A percentile compares a stretch with the other conserved stretches of the same genome.
Conservation (phyloP, 2,888 invertebrate genomes). For the Limnephilus auricula region DNA sequence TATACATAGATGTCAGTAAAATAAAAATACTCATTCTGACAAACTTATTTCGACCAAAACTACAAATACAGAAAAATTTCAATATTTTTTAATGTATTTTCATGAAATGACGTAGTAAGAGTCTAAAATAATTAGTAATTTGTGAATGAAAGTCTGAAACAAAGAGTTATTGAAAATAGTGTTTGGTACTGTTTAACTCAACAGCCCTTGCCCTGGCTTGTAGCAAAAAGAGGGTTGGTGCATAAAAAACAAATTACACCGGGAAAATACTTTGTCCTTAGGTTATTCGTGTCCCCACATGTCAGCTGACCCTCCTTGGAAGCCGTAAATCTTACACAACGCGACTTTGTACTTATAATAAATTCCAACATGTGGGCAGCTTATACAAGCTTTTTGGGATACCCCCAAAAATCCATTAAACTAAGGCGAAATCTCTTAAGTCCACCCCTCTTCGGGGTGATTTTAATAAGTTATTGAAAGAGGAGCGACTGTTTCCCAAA, state of each 20-base stretch:
- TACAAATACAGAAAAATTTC: neutral
- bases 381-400: slow-evolving; percentile 50
- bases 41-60: neutral
- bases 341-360: slow-evolving; percentile 66
- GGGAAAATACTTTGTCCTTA: slow-evolving; percentile 53
- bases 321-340: slow-evolving; percentile 65
- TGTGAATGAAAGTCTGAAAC: neutral
- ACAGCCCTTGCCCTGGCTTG: neutral
- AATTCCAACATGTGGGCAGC: slow-evolving; percentile 61
- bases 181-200: slow-evolving; percentile 19
- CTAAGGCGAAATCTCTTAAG: slow-evolving; percentile 49
- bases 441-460: slow-evolving; percentile 26
- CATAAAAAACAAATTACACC: slow-evolving; percentile 62
- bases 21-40: neutral
- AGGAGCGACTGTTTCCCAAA: slow-evolving; percentile 38
- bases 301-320: slow-evolving; percentile 63
- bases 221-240: slow-evolving; percentile 41
- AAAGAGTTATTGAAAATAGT: slow-evolving; percentile 10
- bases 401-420: slow-evolving; percentile 56
- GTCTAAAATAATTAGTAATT: neutral
- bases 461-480: slow-evolving; percentile 46
- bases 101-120: neutral
- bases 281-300: slow-evolving; percentile 56
- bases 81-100: neutral
- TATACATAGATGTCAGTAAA: neutral